Evolutionary conservation across 2,797 vertebrate genomes (phyloP), one percentile per base, ranked within the genome.

Genomic region (Alosa sapidissima): DNA sequence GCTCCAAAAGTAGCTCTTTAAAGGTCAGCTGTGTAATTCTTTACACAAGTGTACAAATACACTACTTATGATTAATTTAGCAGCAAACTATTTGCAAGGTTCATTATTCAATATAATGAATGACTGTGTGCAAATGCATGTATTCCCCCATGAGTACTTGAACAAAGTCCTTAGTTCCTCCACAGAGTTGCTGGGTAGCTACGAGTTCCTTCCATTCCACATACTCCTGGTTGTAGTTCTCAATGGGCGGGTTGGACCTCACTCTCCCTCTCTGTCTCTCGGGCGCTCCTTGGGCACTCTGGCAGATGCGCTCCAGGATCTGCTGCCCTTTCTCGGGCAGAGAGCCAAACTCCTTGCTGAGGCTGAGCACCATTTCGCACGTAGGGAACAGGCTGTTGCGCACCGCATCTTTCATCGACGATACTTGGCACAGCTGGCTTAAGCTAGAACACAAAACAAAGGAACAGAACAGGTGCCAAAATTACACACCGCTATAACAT

Each of bases 321-420:
- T 87, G 82, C 81, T 86, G 54, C 82, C 51, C 60, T 60, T 62
- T 82, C 62, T 87, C 60, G 89, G 85, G 16, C 82, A 91, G 86
- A 52, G 89, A 75, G 84, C 96, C 95, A 8, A 94, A 96, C 85
- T 94, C 86, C 1, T 86, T 91, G n/a, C 89, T 95, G 91, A 97
- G 75, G 83, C 89, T 91, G 48, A 90, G 90, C 86, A 97, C 85
- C 97, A 97, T 96, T 88, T 94, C 90, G 0, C 94, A 92, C 10
- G 97, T 93, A 0, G 97, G 97, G 89, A 98, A 94, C 89, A 98
- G 91, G 89, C 93, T 89, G 28, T 88, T 85, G 0, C 87, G 89
- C 58, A 96, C 72, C 7, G 91, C 94, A 0, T 96, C 93, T 86
- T 88, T 91, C 86, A 97, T 87, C 48, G 82, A 93, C 86, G 85